Evolutionary conservation across 2,797 vertebrate genomes (phyloP), one percentile per base, ranked within the genome.

Genomic region (Paedocypris micromegethes): DNA sequence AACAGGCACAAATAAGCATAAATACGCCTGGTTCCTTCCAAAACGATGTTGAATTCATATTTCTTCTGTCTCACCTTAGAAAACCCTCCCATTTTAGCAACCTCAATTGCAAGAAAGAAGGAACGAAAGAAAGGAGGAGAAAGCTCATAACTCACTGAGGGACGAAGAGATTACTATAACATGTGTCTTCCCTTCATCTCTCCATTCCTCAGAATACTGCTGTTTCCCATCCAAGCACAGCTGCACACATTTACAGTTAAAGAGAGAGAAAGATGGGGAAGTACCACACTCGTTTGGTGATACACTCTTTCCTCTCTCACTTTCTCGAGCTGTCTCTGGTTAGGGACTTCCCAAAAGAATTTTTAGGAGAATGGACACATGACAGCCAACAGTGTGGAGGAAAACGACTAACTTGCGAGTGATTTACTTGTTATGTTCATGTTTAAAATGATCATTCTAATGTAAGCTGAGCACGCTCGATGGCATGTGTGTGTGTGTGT

Each of bases 1-100:
- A 63, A 60, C 43, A 54, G 38, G 51, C 42, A 62, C 60, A 65
- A 61, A 64, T 54, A 62, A 41, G 51, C 42, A 62, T 64, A 65
- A 61, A 64, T 54, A 62, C 43, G 60, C 88, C 87, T 86, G 88
- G 89, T 90, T 90, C 89, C 89, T 89, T 90, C 87, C 88, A 89
- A 90, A 91, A 87, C 88, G 89, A 88, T 89, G 88, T 89, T 88
- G 89, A 90, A 38, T 37, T 55, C 49, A 49, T 70, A 58, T 64
- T 70, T 70, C 60, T 63, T 46, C 57, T 47, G 58, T 72, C 69
- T 70, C 77, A 61, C 64, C 55, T 67, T 67, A 71, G 49, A 53
- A 63, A 70, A 71, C 54, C 38, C 79, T 85, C 77, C 75, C 83
- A 80, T 84, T 81, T 75, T 82, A 75, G 68, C 41, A 37, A 64